Base-by-base conservation (phyloP, 2,113 vertebrate genomes). In the Pardalotus punctatus region DNA sequence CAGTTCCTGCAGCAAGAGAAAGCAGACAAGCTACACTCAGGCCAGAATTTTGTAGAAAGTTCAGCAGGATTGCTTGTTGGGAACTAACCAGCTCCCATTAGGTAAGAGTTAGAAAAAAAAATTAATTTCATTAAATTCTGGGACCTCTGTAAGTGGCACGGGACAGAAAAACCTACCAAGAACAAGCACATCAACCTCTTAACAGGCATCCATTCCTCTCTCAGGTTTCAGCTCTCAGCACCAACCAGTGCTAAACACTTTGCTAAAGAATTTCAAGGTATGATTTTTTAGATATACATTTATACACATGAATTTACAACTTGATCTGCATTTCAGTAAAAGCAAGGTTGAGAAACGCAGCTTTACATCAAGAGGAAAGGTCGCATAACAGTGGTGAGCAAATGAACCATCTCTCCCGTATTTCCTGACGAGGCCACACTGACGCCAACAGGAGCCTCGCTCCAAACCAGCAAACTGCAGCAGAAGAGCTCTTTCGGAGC, bases 241-340 rank as follows among this genome's bases (percentile, higher is more conserved):
- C 18, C 29, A 73, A 11, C 29, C 60, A 54, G 17, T 8, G 27
- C 25, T 25, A 69, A 60, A 12, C 29, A 43, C 27, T 31, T 79
- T 21, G 21, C 24, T 36, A 25, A 45, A 12, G 5, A 18, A 48
- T 57, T 79, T 53, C 0, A 0, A 74, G 6, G 9, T 11, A 58
- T 4, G 5, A 8, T n/a, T 64, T 84, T 66, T 36, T 3, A 47
- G 51, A 61, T 31, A 58, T 8, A 8, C n/a, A 36, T 38, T n/a
- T 29, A 36, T 23, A n/a, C 24, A 31, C 6, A 17, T 12, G 4
- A 64, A 17, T 51, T 57, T 40, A 43, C 48, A 67, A 40, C 31
- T 36, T 50, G 8, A 57, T 19, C 66, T 61, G 22, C 14, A 29
- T 48, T 77, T 40, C 33, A 54, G 43, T 21, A 54, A 42, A 72